Percentiles rank a stretch among this genome's conserved stretches.
Conservation (phyloP, 2,888 invertebrate genomes). For the Schizaphis graminum region DNA sequence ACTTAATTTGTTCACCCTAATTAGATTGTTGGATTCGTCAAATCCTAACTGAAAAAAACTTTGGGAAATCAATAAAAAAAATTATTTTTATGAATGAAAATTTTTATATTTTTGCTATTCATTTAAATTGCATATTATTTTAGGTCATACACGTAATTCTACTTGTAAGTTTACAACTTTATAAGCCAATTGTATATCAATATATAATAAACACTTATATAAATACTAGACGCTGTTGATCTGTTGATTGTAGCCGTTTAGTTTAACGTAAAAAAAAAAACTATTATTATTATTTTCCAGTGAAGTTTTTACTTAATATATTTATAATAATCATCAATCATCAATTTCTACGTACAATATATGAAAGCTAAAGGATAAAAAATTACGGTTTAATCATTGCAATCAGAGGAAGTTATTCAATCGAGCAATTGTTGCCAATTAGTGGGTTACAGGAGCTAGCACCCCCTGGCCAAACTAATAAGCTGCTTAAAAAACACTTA, state of each 20-base stretch:
- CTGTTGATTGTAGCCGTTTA: not conserved
- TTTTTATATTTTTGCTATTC: not conserved
- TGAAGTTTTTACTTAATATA: not conserved
- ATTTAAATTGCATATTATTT: not conserved
- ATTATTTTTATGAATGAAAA: not conserved
- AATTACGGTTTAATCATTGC: not conserved
- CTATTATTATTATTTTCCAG: not conserved
- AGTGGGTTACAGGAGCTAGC: not conserved
- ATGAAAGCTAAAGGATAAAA: not conserved
- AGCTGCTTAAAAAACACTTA: not conserved
- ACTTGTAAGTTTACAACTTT: not conserved
- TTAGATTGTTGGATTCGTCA: not conserved
- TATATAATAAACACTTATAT: not conserved
- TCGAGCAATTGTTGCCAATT: not conserved
- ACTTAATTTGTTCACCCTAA: conserved; percentile 12
- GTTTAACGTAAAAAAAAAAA: not conserved
- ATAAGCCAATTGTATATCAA: not conserved
- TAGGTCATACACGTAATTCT: not conserved
- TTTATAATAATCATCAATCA: not conserved
- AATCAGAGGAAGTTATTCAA: not conserved
- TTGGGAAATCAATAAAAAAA: not conserved
- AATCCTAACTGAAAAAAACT: not conserved
- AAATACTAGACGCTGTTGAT: not conserved
- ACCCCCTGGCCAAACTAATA: not conserved
- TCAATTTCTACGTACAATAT: not conserved